These are phyloP conservation scores for Falcaria lacertinaria DNA, from an alignment of 2,888 invertebrate species.

Conservation along the genomic window DNA sequence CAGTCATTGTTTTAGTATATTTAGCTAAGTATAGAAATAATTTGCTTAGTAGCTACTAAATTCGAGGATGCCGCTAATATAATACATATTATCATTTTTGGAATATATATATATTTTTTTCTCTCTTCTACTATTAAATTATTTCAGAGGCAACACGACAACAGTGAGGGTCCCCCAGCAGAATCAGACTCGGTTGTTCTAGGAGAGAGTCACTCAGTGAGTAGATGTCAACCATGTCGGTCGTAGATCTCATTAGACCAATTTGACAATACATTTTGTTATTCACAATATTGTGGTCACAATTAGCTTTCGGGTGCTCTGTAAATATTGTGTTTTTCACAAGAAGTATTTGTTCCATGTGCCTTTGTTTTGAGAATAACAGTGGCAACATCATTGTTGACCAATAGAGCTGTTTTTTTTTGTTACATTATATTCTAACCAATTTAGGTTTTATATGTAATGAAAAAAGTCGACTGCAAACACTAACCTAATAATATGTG, in stretches of 20 bases:
- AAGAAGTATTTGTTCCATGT: slow-evolving; percentile 3
- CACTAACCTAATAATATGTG: no score
- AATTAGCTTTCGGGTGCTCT: slow-evolving; percentile 4
- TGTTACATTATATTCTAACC: no score
- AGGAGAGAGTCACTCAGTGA: slow-evolving; percentile 84
- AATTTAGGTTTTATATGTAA: no score
- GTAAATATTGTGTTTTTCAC: slow-evolving; percentile 1
- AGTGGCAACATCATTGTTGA: not conserved
- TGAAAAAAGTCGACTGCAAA: no score
- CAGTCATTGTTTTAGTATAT: no score
- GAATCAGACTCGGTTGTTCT: slow-evolving; percentile 83
- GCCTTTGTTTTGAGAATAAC: slow-evolving; percentile 6
- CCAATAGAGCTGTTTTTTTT: not conserved
- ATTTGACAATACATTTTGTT: not conserved
- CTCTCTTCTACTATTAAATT: no score
- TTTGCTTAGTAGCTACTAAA: no score
- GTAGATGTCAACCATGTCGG: slow-evolving; percentile 83
- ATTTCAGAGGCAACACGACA: slow-evolving; percentile 87
- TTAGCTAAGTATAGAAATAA: no score
- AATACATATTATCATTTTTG: no score
- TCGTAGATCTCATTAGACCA: slow-evolving; percentile 34
- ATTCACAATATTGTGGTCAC: slow-evolving; percentile 4
- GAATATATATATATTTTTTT: no score
- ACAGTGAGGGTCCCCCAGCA: slow-evolving; percentile 80
- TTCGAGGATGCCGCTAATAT: no score